Evolutionary conservation across 2,113 vertebrate genomes (phyloP).

Genomic region (Trematomus loennbergii): DNA sequence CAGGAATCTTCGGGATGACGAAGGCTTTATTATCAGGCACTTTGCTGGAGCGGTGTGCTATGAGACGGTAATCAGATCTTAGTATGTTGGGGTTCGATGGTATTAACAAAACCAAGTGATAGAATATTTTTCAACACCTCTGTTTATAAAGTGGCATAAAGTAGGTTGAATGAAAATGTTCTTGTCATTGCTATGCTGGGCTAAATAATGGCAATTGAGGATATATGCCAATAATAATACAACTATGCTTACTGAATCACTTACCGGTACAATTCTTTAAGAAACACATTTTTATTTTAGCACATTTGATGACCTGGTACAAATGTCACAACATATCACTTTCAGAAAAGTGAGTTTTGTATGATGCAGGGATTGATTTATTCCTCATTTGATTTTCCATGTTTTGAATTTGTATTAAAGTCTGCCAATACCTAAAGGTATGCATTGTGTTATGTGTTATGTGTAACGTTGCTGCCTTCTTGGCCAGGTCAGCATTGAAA

Average conservation of each 20-base stretch:
- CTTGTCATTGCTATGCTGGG: no score
- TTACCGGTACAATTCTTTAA: no score
- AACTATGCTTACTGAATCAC: no score
- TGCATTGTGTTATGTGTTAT: no score
- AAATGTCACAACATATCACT: not conserved
- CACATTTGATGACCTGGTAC: not conserved
- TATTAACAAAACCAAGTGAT: conserved; percentile 4
- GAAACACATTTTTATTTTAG: not conserved
- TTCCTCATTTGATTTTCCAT: not conserved
- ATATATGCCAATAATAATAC: no score
- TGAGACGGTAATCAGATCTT: conserved; percentile 89
- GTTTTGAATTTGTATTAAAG: conserved; percentile 3
- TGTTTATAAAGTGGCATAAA: no score
- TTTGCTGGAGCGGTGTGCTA: conserved; percentile 99
- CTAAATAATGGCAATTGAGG: no score
- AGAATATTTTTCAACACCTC: not conserved
- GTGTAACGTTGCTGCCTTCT: no score
- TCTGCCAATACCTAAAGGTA: conserved; percentile 14
- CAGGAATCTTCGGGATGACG: conserved; percentile 95
- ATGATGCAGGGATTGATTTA: not conserved
- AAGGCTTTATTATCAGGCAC: conserved; percentile 97
- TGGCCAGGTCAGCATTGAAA: no score
- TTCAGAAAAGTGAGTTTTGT: not conserved
- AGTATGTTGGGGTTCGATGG: not conserved
- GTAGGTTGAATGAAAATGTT: no score